Evolutionary conservation across 2,797 vertebrate genomes (phyloP), one percentile per base, ranked within the genome.

Genomic region (Tapirus indicus): DNA sequence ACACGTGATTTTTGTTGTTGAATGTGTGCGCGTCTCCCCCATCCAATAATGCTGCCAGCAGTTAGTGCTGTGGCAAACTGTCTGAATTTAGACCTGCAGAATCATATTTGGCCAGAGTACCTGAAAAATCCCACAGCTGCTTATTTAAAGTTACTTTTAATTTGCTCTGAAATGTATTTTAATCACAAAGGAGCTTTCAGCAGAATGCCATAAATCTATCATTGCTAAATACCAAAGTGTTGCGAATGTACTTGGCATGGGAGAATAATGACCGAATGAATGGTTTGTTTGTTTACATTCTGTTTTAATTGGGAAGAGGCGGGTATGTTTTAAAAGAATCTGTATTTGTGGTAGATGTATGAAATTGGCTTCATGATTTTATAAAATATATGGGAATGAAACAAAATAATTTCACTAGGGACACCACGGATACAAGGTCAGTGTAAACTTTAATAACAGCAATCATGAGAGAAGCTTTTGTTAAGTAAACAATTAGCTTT

Each of bases 61-160:
- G 52, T 87, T 95, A 85, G 12, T 92, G 49, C 60, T 97, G 14
- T 92, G 84, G 82, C 80, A 91, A 1, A 66, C 41, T 90, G 17
- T 83, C 85, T 96, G 60, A 94, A 84, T 96, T 95, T 75, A 96
- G 96, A 93, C 91, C 60, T 94, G 82, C 58, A 77, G 72, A 83
- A 25, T 89, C 58, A 58, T 87, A 58, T 93, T 87, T 97, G 41
- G 44, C 82, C 49, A 62, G 29, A 85, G 21, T 87, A 32, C 29
- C 68, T 60, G 74, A 91, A 97, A 92, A 94, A 68, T 92, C 49
- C 41, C 35, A n/a, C 13, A 60, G 82, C 49, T 94, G 56, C 64
- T 93, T 91, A 83, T 80, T 96, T 58, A 79, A 95, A 94, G 69
- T 89, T 90, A 92, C 74, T 90, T 96, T 93, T 80, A 95, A 78